These are phyloP conservation scores for Heteronetta atricapilla DNA, from an alignment of 2,113 vertebrate genomes.

Conservation along the genomic window DNA sequence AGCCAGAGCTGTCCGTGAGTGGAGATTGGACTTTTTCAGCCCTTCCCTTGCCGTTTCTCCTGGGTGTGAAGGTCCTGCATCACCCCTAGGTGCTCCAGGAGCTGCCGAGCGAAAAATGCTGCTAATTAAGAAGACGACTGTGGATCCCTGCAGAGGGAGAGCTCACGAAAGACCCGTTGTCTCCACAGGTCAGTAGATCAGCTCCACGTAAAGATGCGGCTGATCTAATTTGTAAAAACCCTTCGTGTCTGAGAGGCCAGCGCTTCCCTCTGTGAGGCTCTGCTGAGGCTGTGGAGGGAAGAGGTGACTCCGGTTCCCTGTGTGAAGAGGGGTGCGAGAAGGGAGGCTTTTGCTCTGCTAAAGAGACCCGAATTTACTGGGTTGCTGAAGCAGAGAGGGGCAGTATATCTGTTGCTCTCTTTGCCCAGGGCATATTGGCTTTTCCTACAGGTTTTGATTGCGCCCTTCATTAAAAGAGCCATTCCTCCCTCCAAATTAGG, in stretches of 20 bases:
- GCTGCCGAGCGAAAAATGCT: not conserved
- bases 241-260: not conserved
- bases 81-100: not conserved
- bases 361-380: not conserved
- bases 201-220: not conserved
- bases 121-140: not conserved
- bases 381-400: slow-evolving; percentile 9
- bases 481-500: slow-evolving; percentile 66
- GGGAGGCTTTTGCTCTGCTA: not conserved
- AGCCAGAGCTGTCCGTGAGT: not conserved
- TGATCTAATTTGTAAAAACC: not conserved
- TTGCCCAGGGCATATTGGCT: slow-evolving; percentile 61
- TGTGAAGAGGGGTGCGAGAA: not conserved
- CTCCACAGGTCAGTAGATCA: not conserved
- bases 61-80: not conserved
- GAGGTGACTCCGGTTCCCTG: not conserved
- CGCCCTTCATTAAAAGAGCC: slow-evolving; percentile 61
- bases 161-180: not conserved
- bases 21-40: not conserved
- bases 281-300: not conserved
- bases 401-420: not conserved
- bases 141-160: not conserved
- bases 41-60: not conserved
- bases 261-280: not conserved
- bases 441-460: slow-evolving; percentile 52